Evolutionary conservation across 2,888 invertebrate genomes (phyloP).

Genomic region (Micoletzkya japonica): DNA sequence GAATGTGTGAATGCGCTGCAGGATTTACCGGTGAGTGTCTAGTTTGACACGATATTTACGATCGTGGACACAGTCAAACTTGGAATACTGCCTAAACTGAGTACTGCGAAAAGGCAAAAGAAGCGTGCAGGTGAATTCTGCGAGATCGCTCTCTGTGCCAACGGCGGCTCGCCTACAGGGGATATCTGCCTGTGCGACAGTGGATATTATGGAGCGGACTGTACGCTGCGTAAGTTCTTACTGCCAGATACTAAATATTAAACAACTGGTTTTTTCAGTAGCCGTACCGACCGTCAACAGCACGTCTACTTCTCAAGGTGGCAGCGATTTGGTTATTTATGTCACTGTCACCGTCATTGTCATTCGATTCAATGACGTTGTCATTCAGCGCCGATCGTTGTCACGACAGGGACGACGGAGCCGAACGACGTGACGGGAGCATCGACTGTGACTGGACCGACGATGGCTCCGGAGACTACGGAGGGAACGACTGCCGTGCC

Average conservation of each 20-base stretch:
- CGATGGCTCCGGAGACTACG: too few species aligned
- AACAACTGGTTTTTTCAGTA: background rate
- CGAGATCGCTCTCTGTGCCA: constrained; percentile 10
- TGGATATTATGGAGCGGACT: constrained; percentile 23
- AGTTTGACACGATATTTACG: too few species aligned
- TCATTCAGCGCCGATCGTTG: too few species aligned
- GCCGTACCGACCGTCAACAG: background rate
- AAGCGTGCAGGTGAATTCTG: constrained; percentile 17
- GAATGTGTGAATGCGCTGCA: constrained; percentile 13
- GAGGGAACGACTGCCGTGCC: too few species aligned
- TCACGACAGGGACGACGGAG: too few species aligned
- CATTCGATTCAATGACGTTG: background rate
- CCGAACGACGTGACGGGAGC: too few species aligned
- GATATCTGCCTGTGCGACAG: constrained; percentile 21
- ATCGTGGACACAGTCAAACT: too few species aligned
- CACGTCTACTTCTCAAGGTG: background rate
- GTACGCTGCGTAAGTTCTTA: background rate
- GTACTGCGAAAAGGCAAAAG: too few species aligned
- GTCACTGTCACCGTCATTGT: background rate
- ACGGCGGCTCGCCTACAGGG: constrained; percentile 14
- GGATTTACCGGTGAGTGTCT: constrained; percentile 25
- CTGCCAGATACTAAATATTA: background rate
- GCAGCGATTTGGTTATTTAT: background rate
- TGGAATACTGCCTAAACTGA: too few species aligned
- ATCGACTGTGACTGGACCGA: too few species aligned